Conservation (phyloP, 2,797 vertebrate genomes). For the Chromobotia macracanthus region DNA sequence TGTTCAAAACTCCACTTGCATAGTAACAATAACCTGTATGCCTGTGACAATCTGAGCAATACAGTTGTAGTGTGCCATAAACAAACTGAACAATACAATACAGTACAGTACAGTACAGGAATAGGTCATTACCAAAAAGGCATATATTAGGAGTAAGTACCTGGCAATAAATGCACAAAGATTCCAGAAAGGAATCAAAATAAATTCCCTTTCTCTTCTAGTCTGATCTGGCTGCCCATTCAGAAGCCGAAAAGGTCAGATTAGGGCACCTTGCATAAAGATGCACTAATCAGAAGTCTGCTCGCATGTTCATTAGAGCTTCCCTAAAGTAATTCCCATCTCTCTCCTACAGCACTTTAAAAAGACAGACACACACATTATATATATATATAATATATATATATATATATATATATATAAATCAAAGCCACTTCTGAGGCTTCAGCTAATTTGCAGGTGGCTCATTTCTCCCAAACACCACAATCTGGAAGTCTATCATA, state of each 20-base stretch:
- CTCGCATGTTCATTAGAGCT: constrained; percentile 58
- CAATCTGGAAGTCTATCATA: neutral
- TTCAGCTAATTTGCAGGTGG: neutral
- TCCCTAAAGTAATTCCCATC: constrained; percentile 42
- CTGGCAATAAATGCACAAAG: constrained; percentile 85
- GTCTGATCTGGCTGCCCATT: constrained; percentile 74
- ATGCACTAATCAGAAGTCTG: constrained; percentile 63
- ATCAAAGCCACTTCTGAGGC: constrained; percentile 8
- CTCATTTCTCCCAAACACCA: neutral
- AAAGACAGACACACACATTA: constrained; percentile 45
- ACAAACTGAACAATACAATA: constrained; percentile 64
- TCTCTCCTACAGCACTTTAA: constrained; percentile 46
- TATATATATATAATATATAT: neutral
- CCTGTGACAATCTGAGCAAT: constrained; percentile 72
- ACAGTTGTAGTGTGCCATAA: constrained; percentile 72
- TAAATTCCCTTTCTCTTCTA: constrained; percentile 86
- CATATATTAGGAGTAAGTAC: constrained; percentile 81
- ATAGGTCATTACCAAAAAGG: constrained; percentile 51
- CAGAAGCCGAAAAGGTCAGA: constrained; percentile 54
- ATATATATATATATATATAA: neutral
- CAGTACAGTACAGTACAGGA: constrained; percentile 66
- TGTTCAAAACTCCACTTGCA: constrained; percentile 83
- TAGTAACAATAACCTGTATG: constrained; percentile 85
- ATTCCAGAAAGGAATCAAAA: constrained; percentile 95
- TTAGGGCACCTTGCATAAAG: constrained; percentile 73